A percentile compares a stretch with the other conserved stretches of the same genome.
phyloP scores from a whole-genome alignment of 92 coral and sea anemone genomes.

The Phenganax stokvisi region DNA sequence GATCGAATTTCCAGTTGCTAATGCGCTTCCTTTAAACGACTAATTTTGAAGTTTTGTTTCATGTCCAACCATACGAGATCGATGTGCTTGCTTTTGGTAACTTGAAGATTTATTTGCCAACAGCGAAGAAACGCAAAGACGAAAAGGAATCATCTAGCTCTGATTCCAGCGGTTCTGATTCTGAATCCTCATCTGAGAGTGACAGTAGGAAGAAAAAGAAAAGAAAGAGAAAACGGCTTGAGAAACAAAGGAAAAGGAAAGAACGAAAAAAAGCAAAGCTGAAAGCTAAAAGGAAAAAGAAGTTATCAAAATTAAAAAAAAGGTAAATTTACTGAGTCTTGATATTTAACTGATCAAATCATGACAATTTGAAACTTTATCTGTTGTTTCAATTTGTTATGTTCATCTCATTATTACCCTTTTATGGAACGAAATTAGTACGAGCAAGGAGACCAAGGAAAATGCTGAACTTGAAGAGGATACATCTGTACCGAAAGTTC shows the following conservation, averaged over 20 bases:
- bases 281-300: slow-evolving; percentile 43
- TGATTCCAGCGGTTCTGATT: slow-evolving; percentile 40
- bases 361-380: too few species aligned
- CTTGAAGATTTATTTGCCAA: background rate
- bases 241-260: slow-evolving; percentile 46
- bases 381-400: too few species aligned
- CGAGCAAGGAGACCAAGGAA: slow-evolving; percentile 24
- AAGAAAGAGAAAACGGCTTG: slow-evolving; percentile 40
- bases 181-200: slow-evolving; percentile 61
- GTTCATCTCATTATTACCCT: background rate
- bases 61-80: too few species aligned
- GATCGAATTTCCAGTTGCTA: too few species aligned
- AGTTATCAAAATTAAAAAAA: slow-evolving; percentile 19
- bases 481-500: slow-evolving; percentile 76
- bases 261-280: slow-evolving; percentile 45
- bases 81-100: background rate
- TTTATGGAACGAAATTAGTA: background rate
- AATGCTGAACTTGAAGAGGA: slow-evolving; percentile 42
- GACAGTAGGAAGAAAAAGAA: slow-evolving; percentile 58
- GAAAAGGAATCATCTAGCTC: slow-evolving; percentile 14
- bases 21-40: too few species aligned
- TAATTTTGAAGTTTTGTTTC: too few species aligned
- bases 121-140: slow-evolving; percentile 26
- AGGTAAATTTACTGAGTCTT: background rate
- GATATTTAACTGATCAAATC: too few species aligned